Conservation (phyloP, 2,888 invertebrate species). For the Azorinus chamasolen region DNA sequence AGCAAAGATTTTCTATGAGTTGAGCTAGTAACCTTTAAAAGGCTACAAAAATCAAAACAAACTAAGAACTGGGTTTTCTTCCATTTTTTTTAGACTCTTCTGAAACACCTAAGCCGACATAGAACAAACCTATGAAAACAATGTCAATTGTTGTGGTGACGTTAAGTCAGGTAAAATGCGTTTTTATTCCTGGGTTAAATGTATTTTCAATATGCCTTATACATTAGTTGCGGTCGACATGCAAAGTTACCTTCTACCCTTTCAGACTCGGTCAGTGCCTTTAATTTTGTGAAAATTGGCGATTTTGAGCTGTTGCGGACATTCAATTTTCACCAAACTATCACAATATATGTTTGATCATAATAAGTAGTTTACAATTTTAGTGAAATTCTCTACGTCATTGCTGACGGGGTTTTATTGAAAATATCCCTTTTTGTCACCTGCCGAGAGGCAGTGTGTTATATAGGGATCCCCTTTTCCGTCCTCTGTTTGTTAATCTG, state of each 20-base stretch:
- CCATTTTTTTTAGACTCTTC: slow-evolving; percentile 6
- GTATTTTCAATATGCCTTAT: slow-evolving; percentile 9
- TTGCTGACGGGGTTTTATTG: no score
- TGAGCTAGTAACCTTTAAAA: no score
- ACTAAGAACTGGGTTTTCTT: slow-evolving; percentile 5
- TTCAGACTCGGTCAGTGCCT: no score
- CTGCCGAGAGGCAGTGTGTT: no score
- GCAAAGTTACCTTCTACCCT: slow-evolving; percentile 14
- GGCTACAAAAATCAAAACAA: slow-evolving; percentile 15
- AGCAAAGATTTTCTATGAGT: no score
- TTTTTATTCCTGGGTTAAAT: slow-evolving; percentile 7
- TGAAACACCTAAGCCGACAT: not conserved
- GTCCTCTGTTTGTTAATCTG: no score
- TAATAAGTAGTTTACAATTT: no score
- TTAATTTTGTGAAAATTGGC: slow-evolving; percentile 6
- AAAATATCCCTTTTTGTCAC: no score
- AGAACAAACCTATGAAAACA: not conserved
- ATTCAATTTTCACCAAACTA: slow-evolving; percentile 11
- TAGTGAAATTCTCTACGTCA: no score
- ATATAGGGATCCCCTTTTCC: no score
- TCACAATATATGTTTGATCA: slow-evolving; percentile 4
- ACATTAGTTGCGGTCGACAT: slow-evolving; percentile 12
- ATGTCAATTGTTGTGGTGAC: slow-evolving; percentile 1
- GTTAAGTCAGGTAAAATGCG: slow-evolving; percentile 13
- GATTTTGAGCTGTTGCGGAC: no score